Conservation (phyloP, 2,888 invertebrate genomes). For the Cremastinae sp. region DNA sequence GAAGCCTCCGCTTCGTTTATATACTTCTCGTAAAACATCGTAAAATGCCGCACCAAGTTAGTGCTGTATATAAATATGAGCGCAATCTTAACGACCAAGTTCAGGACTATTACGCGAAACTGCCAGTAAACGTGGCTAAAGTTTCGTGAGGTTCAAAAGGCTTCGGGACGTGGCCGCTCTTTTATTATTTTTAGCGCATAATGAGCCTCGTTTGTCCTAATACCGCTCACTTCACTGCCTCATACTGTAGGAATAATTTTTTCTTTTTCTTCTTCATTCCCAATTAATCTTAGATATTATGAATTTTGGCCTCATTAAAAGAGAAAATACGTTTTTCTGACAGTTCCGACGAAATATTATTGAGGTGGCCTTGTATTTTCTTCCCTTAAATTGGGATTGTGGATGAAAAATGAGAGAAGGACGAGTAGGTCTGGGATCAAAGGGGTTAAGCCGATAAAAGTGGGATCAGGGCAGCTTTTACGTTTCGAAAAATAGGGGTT, state of each 20-base stretch:
- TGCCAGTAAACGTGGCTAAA: constrained; percentile 17
- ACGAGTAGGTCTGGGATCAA: too few species aligned
- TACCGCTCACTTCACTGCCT: too few species aligned
- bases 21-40: constrained; percentile 42
- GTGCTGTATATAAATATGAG: constrained; percentile 37
- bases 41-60: constrained; percentile 21
- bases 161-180: constrained; percentile 12
- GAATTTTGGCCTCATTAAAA: too few species aligned
- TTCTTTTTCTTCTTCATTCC: too few species aligned
- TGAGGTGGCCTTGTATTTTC: too few species aligned
- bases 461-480: constrained; percentile 7
- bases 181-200: constrained; percentile 4
- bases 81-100: constrained; percentile 44
- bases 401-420: too few species aligned
- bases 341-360: too few species aligned
- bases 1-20: constrained; percentile 31
- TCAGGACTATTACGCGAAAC: constrained; percentile 7
- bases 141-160: constrained; percentile 22
- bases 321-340: too few species aligned
- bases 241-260: too few species aligned
- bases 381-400: too few species aligned
- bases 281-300: too few species aligned
- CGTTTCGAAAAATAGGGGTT: neutral
- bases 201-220: neutral
- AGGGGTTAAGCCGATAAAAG: too few species aligned